Base-by-base conservation (phyloP, 2,888 invertebrate species). In the Torymus aiolomorphi region DNA sequence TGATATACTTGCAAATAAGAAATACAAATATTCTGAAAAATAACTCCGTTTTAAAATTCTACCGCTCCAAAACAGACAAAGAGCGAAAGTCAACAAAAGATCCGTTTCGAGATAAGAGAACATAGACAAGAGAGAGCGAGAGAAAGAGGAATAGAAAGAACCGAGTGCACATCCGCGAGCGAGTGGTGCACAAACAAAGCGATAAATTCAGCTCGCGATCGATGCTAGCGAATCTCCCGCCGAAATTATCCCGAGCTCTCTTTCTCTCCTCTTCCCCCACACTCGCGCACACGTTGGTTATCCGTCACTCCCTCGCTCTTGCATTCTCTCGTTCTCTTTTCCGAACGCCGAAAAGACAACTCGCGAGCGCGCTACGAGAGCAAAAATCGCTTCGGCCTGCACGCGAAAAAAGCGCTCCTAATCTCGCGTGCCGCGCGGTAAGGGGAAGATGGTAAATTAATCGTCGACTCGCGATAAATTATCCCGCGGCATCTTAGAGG, bases 121-220 rank as follows among this genome's bases (percentile, higher is more conserved):
- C 51, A 42, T 42, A 42, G 42, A 42, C 18, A 57, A 12, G 14
- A 24, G 16, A 14, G 11, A 0, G 16, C n/a, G 24, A 14, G 20
- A 5, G 42, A 42, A 8, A 42, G 42, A 42, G 42, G 42, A 42
- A 42, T 42, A 42, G 42, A 42, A 56, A 67, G 13, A 31, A n/a
- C 18, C 16, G 57, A 52, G 51, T 3, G 31, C 16, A 16, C 14
- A 75, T 11, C 14, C 13, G 67, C 52, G 42, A 42, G 42, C 42
- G 42, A 42, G 42, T 42, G 14, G 61, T 18, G 51, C 16, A 56
- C 71, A 81, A 79, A 81, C 79, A 81, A 66, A 76, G 49, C 79
- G 69, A 79, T 81, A 79, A 81, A 81, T 81, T 65, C 75, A 14
- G 51, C 42, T 72, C 59, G 69, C 67, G 56, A 80, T 71, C 80